Evolutionary conservation across 2,797 vertebrate genomes (phyloP).

Genomic region (Protonibea diacanthus): DNA sequence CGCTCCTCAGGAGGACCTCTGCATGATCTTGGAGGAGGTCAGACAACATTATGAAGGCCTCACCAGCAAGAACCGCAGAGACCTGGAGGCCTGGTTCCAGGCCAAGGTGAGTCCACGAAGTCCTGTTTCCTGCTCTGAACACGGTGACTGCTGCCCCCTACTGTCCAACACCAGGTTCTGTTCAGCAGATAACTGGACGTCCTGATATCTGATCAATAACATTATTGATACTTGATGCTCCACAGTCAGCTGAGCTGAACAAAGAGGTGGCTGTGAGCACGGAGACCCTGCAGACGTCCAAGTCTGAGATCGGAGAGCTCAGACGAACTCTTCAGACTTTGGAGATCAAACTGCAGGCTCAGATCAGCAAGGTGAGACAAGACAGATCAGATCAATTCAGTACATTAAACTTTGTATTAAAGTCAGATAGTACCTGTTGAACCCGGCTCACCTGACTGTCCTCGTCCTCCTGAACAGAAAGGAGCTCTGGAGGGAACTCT

Average conservation of each 20-base stretch:
- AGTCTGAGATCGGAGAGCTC: constrained; percentile 48
- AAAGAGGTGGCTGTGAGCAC: constrained; percentile 53
- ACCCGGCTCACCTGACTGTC: no score
- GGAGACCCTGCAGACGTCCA: constrained; percentile 50
- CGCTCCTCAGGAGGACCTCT: constrained; percentile 84
- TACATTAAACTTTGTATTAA: no score
- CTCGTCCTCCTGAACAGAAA: constrained; percentile 71
- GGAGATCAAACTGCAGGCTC: constrained; percentile 88
- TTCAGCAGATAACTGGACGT: no score
- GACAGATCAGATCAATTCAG: no score
- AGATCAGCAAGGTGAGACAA: constrained; percentile 80
- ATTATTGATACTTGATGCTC: background rate
- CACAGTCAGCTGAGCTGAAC: constrained; percentile 59
- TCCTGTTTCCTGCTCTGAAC: background rate
- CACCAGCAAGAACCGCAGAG: constrained; percentile 83
- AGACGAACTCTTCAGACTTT: constrained; percentile 80
- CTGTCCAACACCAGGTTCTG: background rate
- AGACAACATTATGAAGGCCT: constrained; percentile 87
- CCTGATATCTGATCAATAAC: background rate
- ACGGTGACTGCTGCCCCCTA: background rate
- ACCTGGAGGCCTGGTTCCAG: constrained; percentile 88
- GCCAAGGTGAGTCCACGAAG: constrained; percentile 77
- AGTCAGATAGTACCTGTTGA: no score
- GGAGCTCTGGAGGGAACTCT: constrained; percentile 79
- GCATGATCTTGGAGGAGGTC: constrained; percentile 82